Evolutionary conservation across 1,140 invertebrate genomes (phyloP), one percentile per base, ranked within the genome.

Genomic region (Berghia stephanieae): DNA sequence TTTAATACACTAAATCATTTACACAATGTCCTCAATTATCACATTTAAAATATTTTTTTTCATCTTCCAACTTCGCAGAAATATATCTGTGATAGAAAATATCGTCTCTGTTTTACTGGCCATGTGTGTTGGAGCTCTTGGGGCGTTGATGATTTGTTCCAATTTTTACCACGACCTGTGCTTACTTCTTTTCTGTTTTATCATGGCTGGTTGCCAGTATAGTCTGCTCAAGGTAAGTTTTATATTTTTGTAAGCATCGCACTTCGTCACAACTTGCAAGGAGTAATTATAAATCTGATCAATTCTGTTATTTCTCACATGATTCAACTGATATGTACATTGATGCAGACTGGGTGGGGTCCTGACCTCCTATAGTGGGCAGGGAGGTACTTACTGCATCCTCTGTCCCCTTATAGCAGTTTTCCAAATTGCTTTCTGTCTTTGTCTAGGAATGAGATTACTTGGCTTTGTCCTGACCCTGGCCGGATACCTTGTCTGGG

Each of bases 131-230:
- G 94, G 95, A 0, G 92, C 95, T 57, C 89, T 99, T 52, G 96
- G 97, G 0, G 93, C 96, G 0, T 88, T 94, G 52, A 91, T 99
- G 21, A 91, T 99, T 1, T 93, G 95, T 82, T 91, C 93, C 44
- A 93, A 94, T 40, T 95, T 98, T 86, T 99, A 97, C 89, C 93
- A 93, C 82, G 98, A 99, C 88, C 92, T 99, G 46, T 95, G 93
- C 82, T 94, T 97, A 5, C 96, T 99, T 89, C 91, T 98, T 78
- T 97, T 99, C 88, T 99, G 97, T 90, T 96, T 98, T 82, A 95
- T 99, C 34, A 96, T 99, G 60, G 97, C 97, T 16, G 94, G 96
- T 13, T 98, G 96, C 87, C 97, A 99, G 88, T 99, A 99, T 89
- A 99, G 97, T 0, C 90, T 99, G 66, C 90, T 99, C 21, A 99